Conservation (phyloP, 2,797 vertebrate genomes). For the Neosalanx taihuensis region DNA sequence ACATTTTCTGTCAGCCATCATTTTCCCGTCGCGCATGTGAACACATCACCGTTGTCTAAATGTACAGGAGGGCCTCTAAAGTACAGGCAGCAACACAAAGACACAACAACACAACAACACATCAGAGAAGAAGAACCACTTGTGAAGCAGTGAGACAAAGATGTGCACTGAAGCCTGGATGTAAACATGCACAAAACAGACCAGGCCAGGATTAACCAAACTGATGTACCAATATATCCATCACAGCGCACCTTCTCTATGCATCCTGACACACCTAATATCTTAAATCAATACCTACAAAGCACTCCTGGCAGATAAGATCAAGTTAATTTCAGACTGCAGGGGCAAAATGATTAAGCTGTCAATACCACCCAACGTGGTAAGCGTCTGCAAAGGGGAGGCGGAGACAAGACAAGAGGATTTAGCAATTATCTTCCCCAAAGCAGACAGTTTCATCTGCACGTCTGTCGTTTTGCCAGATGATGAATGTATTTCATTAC, state of each 20-base stretch:
- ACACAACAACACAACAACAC: not conserved
- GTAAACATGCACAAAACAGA: conserved; percentile 27
- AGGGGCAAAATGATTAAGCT: conserved; percentile 70
- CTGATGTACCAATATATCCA: conserved; percentile 62
- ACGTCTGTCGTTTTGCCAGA: conserved; percentile 57
- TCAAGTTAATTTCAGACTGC: conserved; percentile 72
- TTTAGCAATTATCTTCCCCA: conserved; percentile 65
- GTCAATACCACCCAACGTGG: conserved; percentile 54
- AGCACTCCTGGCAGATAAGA: conserved; percentile 71
- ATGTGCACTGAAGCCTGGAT: conserved; percentile 6
- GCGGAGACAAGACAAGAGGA: conserved; percentile 31
- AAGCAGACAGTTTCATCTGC: conserved; percentile 67
- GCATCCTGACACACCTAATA: conserved; percentile 68
- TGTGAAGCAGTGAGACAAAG: conserved; percentile 13
- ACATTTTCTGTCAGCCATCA: not conserved
- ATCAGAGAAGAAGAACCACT: not conserved
- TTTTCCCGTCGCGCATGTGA: not conserved
- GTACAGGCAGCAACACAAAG: not conserved
- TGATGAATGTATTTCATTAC: conserved; percentile 80
- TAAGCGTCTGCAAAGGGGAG: conserved; percentile 19
- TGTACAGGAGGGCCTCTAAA: too few species aligned
- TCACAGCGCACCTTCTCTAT: conserved; percentile 52
- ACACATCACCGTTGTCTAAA: too few species aligned
- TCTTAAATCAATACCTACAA: conserved; percentile 73
- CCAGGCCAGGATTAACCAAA: conserved; percentile 51